These are phyloP conservation scores for Pasiphila rectangulata DNA, from an alignment of 2,888 invertebrate species.

Conservation along the genomic window DNA sequence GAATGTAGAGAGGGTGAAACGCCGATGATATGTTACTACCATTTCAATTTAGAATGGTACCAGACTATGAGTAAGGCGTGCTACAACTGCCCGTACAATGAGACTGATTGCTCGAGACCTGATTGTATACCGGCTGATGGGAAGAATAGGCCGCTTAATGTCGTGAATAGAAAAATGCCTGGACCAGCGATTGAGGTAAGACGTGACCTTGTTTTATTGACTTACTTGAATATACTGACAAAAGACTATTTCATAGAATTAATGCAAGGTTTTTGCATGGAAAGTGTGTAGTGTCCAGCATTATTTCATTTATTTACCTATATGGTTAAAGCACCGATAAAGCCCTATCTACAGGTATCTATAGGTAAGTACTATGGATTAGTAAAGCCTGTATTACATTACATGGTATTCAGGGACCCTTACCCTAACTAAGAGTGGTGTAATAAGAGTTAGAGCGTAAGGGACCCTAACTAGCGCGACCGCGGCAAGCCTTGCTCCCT, in stretches of 20 bases:
- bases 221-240: neutral
- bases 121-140: slow-evolving; percentile 94
- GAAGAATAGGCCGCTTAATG: slow-evolving; percentile 85
- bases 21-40: slow-evolving; percentile 86
- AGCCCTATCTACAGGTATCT: too few species aligned
- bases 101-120: slow-evolving; percentile 86
- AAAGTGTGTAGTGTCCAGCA: neutral
- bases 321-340: too few species aligned
- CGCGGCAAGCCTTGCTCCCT: too few species aligned
- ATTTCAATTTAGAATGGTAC: slow-evolving; percentile 90
- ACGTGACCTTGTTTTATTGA: neutral
- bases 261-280: too few species aligned
- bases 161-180: slow-evolving; percentile 92
- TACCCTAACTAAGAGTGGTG: too few species aligned
- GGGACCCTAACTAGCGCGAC: too few species aligned
- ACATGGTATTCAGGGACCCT: too few species aligned
- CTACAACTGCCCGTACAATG: slow-evolving; percentile 88
- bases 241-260: too few species aligned
- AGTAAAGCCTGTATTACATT: too few species aligned
- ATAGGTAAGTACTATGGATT: too few species aligned
- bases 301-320: too few species aligned
- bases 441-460: too few species aligned
- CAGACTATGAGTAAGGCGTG: slow-evolving; percentile 94
- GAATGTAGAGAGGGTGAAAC: slow-evolving; percentile 82
- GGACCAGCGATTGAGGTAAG: slow-evolving; percentile 91